Conservation (phyloP, 2,888 invertebrate species). For the Torymus texanus region DNA sequence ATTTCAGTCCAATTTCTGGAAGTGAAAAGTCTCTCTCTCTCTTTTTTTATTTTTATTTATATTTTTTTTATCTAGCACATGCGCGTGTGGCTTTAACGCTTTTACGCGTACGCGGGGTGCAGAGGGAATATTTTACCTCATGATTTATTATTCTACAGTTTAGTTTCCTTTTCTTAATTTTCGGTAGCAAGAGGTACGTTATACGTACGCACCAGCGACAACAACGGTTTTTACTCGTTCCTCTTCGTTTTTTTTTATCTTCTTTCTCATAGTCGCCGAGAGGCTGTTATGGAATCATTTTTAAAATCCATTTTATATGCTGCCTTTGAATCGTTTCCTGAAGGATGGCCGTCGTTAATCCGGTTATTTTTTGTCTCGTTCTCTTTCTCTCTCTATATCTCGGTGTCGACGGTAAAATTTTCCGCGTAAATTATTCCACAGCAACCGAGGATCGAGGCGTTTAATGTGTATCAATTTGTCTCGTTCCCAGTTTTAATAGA, state of each 20-base stretch:
- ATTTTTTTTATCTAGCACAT: not conserved
- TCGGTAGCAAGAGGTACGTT: too few species aligned
- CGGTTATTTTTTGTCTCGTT: not conserved
- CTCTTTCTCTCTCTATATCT: not conserved
- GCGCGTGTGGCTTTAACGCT: not conserved
- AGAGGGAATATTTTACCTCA: constrained; percentile 31
- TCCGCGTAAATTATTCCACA: too few species aligned
- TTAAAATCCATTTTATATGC: constrained; percentile 14
- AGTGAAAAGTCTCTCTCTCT: constrained; percentile 30
- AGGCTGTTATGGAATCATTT: constrained; percentile 1
- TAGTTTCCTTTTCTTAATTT: not conserved
- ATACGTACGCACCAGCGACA: too few species aligned
- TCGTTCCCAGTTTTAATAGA: too few species aligned
- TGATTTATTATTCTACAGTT: constrained; percentile 30
- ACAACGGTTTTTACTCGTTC: too few species aligned
- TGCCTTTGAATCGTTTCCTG: constrained; percentile 22
- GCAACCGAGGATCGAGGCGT: too few species aligned
- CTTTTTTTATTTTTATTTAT: constrained; percentile 6
- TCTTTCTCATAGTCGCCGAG: not conserved
- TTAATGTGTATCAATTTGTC: too few species aligned
- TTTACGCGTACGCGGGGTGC: too few species aligned
- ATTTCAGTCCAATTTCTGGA: constrained; percentile 29
- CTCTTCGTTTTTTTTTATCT: too few species aligned
- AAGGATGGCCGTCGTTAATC: not conserved
- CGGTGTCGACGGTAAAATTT: too few species aligned